Evolutionary conservation across 2,888 invertebrate genomes (phyloP).

Genomic region (Diadegma fenestrale): DNA sequence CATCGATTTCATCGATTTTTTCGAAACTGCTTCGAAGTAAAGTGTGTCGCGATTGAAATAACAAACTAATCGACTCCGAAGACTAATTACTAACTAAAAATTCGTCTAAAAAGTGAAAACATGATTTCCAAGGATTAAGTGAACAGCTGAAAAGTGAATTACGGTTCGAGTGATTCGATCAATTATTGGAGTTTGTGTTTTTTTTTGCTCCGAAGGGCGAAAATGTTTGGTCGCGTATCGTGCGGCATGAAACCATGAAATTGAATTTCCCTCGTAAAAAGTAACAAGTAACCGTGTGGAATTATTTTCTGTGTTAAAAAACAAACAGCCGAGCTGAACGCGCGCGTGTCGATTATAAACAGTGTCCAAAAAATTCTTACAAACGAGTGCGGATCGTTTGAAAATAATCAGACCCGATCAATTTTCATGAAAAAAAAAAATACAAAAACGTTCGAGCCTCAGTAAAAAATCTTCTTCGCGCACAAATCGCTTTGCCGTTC

Average conservation of each 20-base stretch:
- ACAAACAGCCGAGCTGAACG: slow-evolving; percentile 17
- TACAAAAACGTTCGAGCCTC: neutral
- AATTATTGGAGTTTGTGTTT: slow-evolving; percentile 24
- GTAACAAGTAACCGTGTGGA: slow-evolving; percentile 25
- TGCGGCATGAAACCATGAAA: slow-evolving; percentile 9
- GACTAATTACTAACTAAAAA: neutral
- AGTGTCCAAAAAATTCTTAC: neutral
- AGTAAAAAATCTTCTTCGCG: neutral
- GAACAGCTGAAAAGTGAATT: slow-evolving; percentile 7
- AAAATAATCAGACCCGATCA: slow-evolving; percentile 28
- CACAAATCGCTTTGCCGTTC: neutral
- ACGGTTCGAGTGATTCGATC: slow-evolving; percentile 18
- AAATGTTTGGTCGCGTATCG: neutral
- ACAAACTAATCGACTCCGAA: neutral
- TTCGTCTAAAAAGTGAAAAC: neutral
- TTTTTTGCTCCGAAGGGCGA: neutral
- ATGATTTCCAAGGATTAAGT: slow-evolving; percentile 10
- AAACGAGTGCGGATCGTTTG: neutral
- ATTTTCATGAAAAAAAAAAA: neutral
- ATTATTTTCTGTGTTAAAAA: slow-evolving; percentile 10
- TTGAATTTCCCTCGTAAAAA: slow-evolving; percentile 38
- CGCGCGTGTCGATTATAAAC: slow-evolving; percentile 14
- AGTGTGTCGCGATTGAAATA: slow-evolving; percentile 8
- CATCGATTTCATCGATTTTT: neutral
- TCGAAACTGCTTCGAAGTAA: neutral